These are phyloP conservation scores for Pomacea maculata DNA, from an alignment of 1,140 invertebrate genomes.

Conservation along the genomic window DNA sequence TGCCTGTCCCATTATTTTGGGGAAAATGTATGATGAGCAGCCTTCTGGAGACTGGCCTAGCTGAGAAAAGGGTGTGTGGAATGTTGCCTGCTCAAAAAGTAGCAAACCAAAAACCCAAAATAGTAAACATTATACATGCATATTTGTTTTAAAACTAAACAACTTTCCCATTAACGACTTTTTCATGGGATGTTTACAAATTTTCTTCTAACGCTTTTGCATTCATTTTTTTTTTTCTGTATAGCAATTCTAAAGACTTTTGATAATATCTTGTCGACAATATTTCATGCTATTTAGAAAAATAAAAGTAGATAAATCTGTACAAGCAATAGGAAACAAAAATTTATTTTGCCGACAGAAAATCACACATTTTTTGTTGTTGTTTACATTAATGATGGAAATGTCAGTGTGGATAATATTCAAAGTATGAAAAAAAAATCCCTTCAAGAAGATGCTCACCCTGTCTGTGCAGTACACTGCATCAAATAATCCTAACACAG, in stretches of 20 bases:
- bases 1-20: slow-evolving; percentile 79
- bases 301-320: neutral
- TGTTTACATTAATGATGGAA: neutral
- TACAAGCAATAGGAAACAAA: neutral
- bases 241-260: no score
- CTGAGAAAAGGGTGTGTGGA: slow-evolving; percentile 84
- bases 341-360: neutral
- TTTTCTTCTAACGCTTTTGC: no score
- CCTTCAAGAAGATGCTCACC: neutral
- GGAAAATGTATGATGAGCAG: slow-evolving; percentile 84
- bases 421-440: neutral
- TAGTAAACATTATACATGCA: neutral
- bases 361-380: neutral
- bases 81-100: slow-evolving; percentile 75
- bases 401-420: neutral
- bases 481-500: slow-evolving; percentile 86
- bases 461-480: slow-evolving; percentile 62
- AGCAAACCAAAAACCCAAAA: neutral
- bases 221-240: no score
- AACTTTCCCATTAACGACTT: neutral
- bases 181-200: neutral
- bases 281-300: no score
- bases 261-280: no score
- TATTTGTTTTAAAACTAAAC: neutral
- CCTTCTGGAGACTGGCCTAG: slow-evolving; percentile 86